phyloP scores from a whole-genome alignment of 2,797 vertebrate species.

The Limnodromus scolopaceus region DNA sequence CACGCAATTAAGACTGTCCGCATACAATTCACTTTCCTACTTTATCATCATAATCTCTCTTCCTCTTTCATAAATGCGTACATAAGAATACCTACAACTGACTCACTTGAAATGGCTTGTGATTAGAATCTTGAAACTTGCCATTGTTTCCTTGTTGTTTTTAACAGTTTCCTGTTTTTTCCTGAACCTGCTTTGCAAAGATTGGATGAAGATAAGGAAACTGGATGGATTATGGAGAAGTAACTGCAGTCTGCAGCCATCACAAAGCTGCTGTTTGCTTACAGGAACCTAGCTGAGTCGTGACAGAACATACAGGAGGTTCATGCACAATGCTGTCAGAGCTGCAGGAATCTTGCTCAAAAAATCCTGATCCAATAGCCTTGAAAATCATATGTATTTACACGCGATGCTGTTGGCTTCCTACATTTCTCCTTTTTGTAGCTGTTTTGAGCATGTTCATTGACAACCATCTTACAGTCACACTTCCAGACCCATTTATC shows the following conservation, averaged over 20 bases:
- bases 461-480: neutral
- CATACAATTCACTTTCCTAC: neutral
- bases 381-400: neutral
- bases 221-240: neutral
- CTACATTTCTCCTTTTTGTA: neutral
- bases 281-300: neutral
- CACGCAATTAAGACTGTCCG: slow-evolving; percentile 28
- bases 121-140: neutral
- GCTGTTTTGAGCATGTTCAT: neutral
- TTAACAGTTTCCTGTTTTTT: neutral
- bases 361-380: neutral
- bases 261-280: neutral
- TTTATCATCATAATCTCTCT: neutral
- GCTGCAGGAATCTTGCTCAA: neutral
- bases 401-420: neutral
- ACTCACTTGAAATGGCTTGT: neutral
- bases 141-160: neutral
- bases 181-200: neutral
- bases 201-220: neutral
- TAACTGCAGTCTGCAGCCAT: neutral
- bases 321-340: neutral
- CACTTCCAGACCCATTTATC: neutral
- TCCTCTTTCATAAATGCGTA: neutral
- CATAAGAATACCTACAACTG: neutral
- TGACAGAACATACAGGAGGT: neutral